A percentile compares a stretch with the other conserved stretches of the same genome.
Evolutionary conservation across 2,888 invertebrate genomes (phyloP).

Genomic region (Drosophila quasianomalipes): DNA sequence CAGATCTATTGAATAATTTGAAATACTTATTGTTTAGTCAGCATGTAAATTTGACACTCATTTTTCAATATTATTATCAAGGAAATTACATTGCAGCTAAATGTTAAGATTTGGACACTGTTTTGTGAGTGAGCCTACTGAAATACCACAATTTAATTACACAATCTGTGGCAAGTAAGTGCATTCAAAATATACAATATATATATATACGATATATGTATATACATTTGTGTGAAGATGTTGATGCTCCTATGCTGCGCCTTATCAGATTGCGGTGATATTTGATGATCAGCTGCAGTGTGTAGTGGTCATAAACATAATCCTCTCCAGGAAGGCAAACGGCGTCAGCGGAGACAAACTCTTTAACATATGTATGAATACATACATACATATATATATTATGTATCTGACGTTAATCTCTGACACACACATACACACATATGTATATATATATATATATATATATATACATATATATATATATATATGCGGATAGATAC

Average conservation of each 20-base stretch:
- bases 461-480: too few relatives aligned
- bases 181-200: conserved; percentile 11
- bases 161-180: conserved; percentile 9
- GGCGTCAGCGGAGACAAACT: conserved; percentile 45
- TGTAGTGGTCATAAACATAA: conserved; percentile 65
- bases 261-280: conserved; percentile 20
- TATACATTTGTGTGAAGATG: neutral
- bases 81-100: neutral
- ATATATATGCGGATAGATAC: neutral
- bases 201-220: neutral
- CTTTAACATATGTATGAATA: conserved; percentile 5
- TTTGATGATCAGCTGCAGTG: conserved; percentile 44
- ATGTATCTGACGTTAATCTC: conserved; percentile 72
- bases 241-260: conserved; percentile 19
- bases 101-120: neutral
- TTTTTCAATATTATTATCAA: neutral
- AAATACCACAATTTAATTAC: conserved; percentile 17
- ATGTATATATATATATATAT: too few relatives aligned
- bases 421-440: conserved; percentile 10
- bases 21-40: neutral
- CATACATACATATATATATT: conserved; percentile 1
- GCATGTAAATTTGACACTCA: neutral
- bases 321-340: conserved; percentile 51
- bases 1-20: neutral
- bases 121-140: neutral